A percentile compares a stretch with the other conserved stretches of the same genome.
These are phyloP conservation scores for Galleria mellonella DNA, from an alignment of 1,140 invertebrate species.

Conservation along the genomic window DNA sequence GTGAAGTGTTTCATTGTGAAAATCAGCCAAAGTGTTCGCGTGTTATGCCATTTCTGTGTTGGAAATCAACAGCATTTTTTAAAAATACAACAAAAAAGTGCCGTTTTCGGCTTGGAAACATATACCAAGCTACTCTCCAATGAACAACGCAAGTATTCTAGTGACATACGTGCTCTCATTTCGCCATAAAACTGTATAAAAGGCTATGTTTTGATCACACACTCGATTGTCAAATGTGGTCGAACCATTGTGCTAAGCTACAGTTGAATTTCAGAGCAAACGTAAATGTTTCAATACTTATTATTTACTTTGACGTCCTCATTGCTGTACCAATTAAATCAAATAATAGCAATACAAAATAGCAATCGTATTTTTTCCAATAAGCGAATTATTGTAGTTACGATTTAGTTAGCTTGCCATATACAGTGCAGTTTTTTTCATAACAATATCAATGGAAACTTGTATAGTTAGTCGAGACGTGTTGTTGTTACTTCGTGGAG, in stretches of 20 bases:
- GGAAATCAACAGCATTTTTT: conserved; percentile 60
- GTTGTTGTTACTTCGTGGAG: conserved; percentile 11
- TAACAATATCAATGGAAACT: conserved; percentile 5
- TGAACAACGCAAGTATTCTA: conserved; percentile 26
- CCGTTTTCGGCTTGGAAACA: conserved; percentile 18
- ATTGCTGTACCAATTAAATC: conserved; percentile 28
- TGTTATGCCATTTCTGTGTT: conserved; percentile 70
- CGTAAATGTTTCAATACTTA: conserved; percentile 39
- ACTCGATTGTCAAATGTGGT: conserved; percentile 60
- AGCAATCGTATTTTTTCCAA: conserved; percentile 1
- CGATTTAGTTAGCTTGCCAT: neutral
- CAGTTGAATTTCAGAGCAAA: conserved; percentile 33
- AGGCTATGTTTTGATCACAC: conserved; percentile 70
- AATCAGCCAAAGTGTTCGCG: conserved; percentile 65
- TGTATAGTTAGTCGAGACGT: conserved; percentile 1
- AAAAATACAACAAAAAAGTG: conserved; percentile 40
- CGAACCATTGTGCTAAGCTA: conserved; percentile 61
- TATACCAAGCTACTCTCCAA: conserved; percentile 16
- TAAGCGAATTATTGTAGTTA: conserved; percentile 2
- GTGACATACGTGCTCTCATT: conserved; percentile 8
- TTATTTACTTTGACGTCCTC: conserved; percentile 34
- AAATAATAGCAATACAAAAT: conserved; percentile 10
- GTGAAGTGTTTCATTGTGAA: conserved; percentile 72
- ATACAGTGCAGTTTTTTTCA: conserved; percentile 19
- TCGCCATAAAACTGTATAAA: conserved; percentile 21